A percentile compares a stretch with the other conserved stretches of the same genome.
These are phyloP conservation scores for Coendou prehensilis DNA, from an alignment of 2,797 vertebrate genomes.

Conservation along the genomic window DNA sequence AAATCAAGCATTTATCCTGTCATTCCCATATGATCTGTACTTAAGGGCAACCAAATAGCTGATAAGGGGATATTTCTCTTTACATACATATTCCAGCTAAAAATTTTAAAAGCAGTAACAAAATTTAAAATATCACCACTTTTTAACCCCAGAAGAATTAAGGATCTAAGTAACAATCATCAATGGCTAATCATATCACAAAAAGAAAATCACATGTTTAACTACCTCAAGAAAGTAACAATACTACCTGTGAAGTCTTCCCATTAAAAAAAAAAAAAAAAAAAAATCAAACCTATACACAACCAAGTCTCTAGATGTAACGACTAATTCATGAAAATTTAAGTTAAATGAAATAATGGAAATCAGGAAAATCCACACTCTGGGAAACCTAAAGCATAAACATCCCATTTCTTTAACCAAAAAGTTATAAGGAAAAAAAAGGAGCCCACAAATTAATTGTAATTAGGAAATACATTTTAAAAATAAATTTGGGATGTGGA, in stretches of 20 bases:
- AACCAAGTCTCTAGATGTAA: slow-evolving; percentile 31
- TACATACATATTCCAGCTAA: neutral
- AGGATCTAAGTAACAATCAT: slow-evolving; percentile 40
- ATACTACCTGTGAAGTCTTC: neutral
- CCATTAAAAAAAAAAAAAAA: neutral
- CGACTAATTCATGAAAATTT: slow-evolving; percentile 45
- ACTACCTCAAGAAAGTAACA: neutral
- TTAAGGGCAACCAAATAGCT: slow-evolving; percentile 26
- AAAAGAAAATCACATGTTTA: neutral
- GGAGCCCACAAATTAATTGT: neutral
- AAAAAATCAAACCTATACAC: neutral
- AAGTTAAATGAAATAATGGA: slow-evolving; percentile 50
- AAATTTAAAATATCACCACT: slow-evolving; percentile 10
- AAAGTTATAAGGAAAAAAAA: slow-evolving; percentile 8
- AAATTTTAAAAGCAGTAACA: slow-evolving; percentile 37
- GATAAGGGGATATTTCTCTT: slow-evolving; percentile 42
- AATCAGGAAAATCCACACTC: neutral
- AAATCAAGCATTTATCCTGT: slow-evolving; percentile 30
- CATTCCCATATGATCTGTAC: neutral
- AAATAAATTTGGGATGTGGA: neutral
- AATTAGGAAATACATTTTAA: slow-evolving; percentile 6
- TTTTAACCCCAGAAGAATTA: slow-evolving; percentile 44
- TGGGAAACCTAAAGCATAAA: slow-evolving; percentile 9
- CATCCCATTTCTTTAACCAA: slow-evolving; percentile 49
- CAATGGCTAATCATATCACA: slow-evolving; percentile 4